phyloP scores from a whole-genome alignment of 2,888 invertebrate genomes.

The Acleris emargana region DNA sequence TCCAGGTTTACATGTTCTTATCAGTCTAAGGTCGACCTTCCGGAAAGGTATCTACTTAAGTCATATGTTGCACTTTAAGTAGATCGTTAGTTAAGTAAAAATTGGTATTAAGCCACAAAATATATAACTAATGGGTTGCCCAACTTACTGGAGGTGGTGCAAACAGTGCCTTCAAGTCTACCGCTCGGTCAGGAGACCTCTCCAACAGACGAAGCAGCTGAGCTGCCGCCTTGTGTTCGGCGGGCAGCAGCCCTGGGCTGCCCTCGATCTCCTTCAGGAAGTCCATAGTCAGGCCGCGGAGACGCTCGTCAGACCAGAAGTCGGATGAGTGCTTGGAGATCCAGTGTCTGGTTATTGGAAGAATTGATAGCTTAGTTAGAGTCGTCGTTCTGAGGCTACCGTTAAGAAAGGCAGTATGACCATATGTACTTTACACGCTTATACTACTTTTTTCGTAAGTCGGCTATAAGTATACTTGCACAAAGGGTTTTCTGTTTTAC shows the following conservation, averaged over 20 bases:
- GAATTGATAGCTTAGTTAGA: not conserved
- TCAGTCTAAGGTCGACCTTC: too few species aligned
- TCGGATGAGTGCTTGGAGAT: slow-evolving; percentile 95
- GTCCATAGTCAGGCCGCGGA: slow-evolving; percentile 91
- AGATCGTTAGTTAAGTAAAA: too few species aligned
- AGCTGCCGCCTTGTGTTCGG: slow-evolving; percentile 94
- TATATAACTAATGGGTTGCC: too few species aligned
- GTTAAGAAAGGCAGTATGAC: not conserved
- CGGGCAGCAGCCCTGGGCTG: slow-evolving; percentile 91
- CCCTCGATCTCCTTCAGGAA: slow-evolving; percentile 94
- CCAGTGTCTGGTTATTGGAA: slow-evolving; percentile 87
- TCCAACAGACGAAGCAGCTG: slow-evolving; percentile 91
- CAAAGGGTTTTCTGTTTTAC: too few species aligned
- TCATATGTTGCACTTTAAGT: too few species aligned
- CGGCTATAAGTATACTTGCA: too few species aligned
- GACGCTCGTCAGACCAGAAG: slow-evolving; percentile 89
- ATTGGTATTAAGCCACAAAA: too few species aligned
- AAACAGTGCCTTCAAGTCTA: slow-evolving; percentile 88
- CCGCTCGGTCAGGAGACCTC: slow-evolving; percentile 87
- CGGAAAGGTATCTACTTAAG: too few species aligned
- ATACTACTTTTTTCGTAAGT: too few species aligned
- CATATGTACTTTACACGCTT: too few species aligned
- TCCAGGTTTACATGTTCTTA: too few species aligned
- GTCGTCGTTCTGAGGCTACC: not conserved
- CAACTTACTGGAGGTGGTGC: slow-evolving; percentile 86